A percentile compares a stretch with the other conserved stretches of the same genome.
phyloP scores from a whole-genome alignment of 2,888 invertebrate genomes.

The Norana najaformis region DNA sequence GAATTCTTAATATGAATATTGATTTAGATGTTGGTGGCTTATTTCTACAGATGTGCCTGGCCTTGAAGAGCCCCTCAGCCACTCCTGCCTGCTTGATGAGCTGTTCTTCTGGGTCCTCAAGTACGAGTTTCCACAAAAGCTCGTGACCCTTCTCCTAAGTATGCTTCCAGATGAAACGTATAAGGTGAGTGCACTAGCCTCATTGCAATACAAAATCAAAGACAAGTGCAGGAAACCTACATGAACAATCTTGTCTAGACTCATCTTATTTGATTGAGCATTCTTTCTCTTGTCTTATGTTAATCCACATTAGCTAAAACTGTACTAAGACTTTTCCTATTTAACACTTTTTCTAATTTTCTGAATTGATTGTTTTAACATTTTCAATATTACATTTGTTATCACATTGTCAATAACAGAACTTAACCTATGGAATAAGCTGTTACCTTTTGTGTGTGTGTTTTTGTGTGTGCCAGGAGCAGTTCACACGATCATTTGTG shows the following conservation, averaged over 20 bases:
- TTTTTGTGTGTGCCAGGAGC: slow-evolving; percentile 68
- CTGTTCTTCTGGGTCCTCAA: slow-evolving; percentile 97
- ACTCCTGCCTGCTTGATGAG: slow-evolving; percentile 72
- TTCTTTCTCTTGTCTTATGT: neutral
- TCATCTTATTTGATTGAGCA: neutral
- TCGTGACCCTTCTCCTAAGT: slow-evolving; percentile 89
- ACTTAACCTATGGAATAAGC: neutral
- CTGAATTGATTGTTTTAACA: neutral
- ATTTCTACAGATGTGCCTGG: slow-evolving; percentile 48
- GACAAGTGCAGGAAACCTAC: neutral
- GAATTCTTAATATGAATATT: neutral
- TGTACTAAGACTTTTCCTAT: neutral
- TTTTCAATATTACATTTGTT: neutral
- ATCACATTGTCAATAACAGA: neutral
- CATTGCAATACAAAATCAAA: neutral
- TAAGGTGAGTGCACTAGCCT: slow-evolving; percentile 69
- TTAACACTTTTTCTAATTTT: neutral
- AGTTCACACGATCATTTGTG: slow-evolving; percentile 89
- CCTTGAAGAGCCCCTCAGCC: slow-evolving; percentile 47
- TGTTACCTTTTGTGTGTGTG: slow-evolving; percentile 8
- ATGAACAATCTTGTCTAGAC: neutral
- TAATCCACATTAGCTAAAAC: no score
- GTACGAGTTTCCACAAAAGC: slow-evolving; percentile 94
- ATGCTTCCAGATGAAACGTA: slow-evolving; percentile 93
- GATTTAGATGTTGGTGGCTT: neutral